Percentiles rank a stretch among this genome's conserved stretches.
phyloP scores from a whole-genome alignment of 2,113 vertebrate genomes.

The Phaethon lepturus region DNA sequence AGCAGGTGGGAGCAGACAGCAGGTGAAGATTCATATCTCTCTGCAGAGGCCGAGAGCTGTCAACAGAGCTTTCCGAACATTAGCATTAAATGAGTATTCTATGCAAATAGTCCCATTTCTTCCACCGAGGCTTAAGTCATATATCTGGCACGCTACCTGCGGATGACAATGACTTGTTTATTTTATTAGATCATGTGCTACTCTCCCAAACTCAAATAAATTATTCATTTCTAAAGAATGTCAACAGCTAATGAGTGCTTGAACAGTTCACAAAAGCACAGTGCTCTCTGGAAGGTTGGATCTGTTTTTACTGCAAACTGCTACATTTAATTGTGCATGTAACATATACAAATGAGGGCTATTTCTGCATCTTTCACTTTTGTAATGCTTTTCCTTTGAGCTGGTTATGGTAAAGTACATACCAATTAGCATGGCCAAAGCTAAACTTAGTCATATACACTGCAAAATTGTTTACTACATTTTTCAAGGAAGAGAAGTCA shows the following conservation, averaged over 20 bases:
- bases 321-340: neutral
- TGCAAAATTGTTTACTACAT: neutral
- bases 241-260: conserved; percentile 33
- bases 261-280: neutral
- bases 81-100: neutral
- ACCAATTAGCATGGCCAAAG: neutral
- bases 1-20: conserved; percentile 56
- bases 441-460: neutral
- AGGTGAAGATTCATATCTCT: conserved; percentile 59
- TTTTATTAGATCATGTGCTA: conserved; percentile 58
- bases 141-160: conserved; percentile 51
- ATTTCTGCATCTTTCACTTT: neutral
- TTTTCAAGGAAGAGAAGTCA: neutral
- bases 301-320: neutral
- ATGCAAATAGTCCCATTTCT: conserved; percentile 19
- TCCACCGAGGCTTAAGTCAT: conserved; percentile 46
- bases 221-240: conserved; percentile 57
- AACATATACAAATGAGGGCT: neutral
- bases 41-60: conserved; percentile 19
- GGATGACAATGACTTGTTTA: conserved; percentile 61
- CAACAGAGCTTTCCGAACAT: conserved; percentile 14
- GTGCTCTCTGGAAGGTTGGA: neutral
- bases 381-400: neutral
- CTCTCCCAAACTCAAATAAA: conserved; percentile 46
- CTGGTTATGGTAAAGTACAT: neutral